Conservation (phyloP, 1,140 invertebrate species). For the Meloidogyne exigua region DNA sequence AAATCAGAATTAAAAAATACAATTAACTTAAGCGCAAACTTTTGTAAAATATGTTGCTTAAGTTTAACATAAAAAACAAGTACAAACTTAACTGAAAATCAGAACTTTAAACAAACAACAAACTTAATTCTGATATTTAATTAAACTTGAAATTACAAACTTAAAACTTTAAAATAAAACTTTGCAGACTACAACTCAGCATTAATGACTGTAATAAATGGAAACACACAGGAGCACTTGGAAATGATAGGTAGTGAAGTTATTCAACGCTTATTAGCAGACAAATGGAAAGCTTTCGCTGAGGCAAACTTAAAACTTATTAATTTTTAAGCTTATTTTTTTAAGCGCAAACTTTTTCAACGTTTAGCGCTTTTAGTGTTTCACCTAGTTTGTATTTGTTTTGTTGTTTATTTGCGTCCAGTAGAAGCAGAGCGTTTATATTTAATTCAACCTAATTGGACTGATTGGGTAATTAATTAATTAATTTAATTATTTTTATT, state of each 20-base stretch:
- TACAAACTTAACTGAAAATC: no score
- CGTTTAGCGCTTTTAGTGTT: slow-evolving; percentile 78
- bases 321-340: slow-evolving; percentile 19
- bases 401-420: slow-evolving; percentile 84
- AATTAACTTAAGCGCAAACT: no score
- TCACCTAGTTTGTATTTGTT: slow-evolving; percentile 81
- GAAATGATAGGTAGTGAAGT: slow-evolving; percentile 98
- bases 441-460: slow-evolving; percentile 64
- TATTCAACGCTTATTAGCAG: slow-evolving; percentile 89
- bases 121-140: no score
- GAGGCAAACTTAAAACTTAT: slow-evolving; percentile 69
- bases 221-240: slow-evolving; percentile 88
- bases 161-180: background rate
- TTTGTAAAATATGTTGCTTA: no score
- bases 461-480: slow-evolving; percentile 47
- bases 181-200: slow-evolving; percentile 93
- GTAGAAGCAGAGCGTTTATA: slow-evolving; percentile 67
- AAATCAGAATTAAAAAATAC: no score
- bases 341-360: slow-evolving; percentile 84
- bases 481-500: background rate
- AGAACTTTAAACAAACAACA: no score
- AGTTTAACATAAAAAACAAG: no score
- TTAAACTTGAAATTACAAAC: no score
- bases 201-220: slow-evolving; percentile 93
- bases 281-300: slow-evolving; percentile 99